Conservation (phyloP, 2,888 invertebrate species). For the Pachydiplax longipennis region DNA sequence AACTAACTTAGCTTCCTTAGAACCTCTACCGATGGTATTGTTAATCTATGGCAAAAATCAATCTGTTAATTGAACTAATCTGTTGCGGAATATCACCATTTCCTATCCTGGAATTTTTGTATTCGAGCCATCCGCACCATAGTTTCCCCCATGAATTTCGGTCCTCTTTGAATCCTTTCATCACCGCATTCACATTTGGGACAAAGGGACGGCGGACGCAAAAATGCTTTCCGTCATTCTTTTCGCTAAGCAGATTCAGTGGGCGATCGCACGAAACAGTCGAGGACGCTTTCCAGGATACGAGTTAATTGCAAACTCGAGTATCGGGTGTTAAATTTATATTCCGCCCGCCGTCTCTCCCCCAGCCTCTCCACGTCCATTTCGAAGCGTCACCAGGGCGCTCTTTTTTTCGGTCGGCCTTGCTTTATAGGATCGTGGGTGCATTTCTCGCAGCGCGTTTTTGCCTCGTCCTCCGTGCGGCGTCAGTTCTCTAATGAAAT, state of each 20-base stretch:
- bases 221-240: neutral
- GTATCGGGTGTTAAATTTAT: slow-evolving; percentile 15
- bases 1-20: too few relatives aligned
- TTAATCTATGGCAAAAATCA: too few relatives aligned
- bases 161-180: neutral
- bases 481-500: neutral
- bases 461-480: neutral
- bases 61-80: too few relatives aligned
- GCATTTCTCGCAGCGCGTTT: neutral
- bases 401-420: neutral
- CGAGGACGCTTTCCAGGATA: neutral
- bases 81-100: too few relatives aligned
- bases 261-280: neutral
- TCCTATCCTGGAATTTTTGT: too few relatives aligned
- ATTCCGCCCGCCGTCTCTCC: neutral
- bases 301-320: slow-evolving; percentile 1
- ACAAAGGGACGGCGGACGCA: neutral
- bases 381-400: neutral
- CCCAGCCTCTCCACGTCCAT: neutral
- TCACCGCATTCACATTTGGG: too few relatives aligned
- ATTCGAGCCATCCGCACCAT: neutral
- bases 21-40: too few relatives aligned
- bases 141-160: neutral
- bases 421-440: neutral
- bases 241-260: neutral